Evolutionary conservation across 2,888 invertebrate genomes (phyloP), one percentile per base, ranked within the genome.

Genomic region (Aleiodes leptofemur): DNA sequence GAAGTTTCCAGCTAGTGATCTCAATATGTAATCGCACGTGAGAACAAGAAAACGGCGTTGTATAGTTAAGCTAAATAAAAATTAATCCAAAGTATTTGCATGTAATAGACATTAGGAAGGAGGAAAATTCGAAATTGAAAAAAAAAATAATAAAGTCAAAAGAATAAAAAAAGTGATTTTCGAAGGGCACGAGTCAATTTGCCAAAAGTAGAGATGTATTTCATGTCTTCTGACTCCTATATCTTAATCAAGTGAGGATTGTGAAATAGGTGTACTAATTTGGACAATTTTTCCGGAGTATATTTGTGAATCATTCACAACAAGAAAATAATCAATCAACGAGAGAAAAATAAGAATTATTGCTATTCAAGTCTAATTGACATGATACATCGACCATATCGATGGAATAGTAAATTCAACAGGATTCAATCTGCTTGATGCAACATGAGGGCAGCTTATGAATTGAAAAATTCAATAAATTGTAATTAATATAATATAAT

Each of bases 1-100:
- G 79, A 80, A 78, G 80, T 84, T 83, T 83, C 82, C 87, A 87
- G 87, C 86, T 86, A 83, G 84, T 86, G 87, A 87, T 87, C 87
- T 87, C 87, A 86, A 83, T 81, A 82, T 81, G 75, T 84, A 82
- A 80, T 80, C 78, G 81, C 78, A 77, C 79, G 80, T 80, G 78
- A 81, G 80, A 82, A 81, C 77, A 74, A 73, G 38, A 80, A 76
- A 78, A 79, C 73, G 79, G 74, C 81, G 79, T 78, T 76, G 74
- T 82, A 77, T 78, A 80, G 72, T 57, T 31, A 57, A 76, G 75
- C 51, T 53, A 78, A 79, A 76, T 72, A 68, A 64, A 38, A 70
- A 76, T 56, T 68, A 14, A 51, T 68, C 53, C 34, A 69, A 76
- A 50, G 29, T 51, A 51, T 51, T 76, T 79, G 77, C 72, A 79